Percentiles rank a stretch among this genome's conserved stretches.
phyloP scores from a whole-genome alignment of 2,113 vertebrate species.

The Mustelus asterias region DNA sequence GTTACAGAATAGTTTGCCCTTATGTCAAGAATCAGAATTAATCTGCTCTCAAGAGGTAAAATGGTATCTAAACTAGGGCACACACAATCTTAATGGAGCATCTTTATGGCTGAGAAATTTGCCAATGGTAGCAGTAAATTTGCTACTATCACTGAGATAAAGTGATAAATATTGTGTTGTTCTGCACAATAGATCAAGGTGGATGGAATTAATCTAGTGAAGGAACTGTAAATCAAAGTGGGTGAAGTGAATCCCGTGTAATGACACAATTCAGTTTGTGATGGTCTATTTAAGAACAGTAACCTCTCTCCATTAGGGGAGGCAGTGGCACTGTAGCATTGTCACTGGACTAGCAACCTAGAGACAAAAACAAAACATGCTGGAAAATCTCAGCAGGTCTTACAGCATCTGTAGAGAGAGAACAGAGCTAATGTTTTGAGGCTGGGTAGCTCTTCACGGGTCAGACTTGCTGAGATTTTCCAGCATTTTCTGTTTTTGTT shows the following conservation, averaged over 20 bases:
- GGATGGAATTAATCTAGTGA: background rate
- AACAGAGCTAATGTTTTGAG: no score
- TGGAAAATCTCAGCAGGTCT: no score
- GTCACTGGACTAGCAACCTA: no score
- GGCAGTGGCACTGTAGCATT: no score
- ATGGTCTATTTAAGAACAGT: background rate
- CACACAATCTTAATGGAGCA: constrained; percentile 1
- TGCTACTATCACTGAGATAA: background rate
- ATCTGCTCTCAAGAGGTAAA: background rate
- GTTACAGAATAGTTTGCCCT: background rate
- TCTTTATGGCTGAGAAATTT: background rate
- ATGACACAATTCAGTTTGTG: background rate
- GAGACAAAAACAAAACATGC: no score
- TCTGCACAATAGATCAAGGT: background rate
- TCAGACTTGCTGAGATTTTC: no score
- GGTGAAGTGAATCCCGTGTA: background rate
- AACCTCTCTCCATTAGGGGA: background rate
- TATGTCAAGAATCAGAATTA: background rate
- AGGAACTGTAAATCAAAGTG: background rate
- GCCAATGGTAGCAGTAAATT: background rate
- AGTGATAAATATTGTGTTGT: background rate
- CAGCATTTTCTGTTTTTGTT: no score
- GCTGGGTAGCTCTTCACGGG: no score
- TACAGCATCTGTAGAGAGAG: no score
- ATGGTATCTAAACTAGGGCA: background rate